Evolutionary conservation across 2,888 invertebrate species (phyloP).

Genomic region (Gymnocheta viridis): DNA sequence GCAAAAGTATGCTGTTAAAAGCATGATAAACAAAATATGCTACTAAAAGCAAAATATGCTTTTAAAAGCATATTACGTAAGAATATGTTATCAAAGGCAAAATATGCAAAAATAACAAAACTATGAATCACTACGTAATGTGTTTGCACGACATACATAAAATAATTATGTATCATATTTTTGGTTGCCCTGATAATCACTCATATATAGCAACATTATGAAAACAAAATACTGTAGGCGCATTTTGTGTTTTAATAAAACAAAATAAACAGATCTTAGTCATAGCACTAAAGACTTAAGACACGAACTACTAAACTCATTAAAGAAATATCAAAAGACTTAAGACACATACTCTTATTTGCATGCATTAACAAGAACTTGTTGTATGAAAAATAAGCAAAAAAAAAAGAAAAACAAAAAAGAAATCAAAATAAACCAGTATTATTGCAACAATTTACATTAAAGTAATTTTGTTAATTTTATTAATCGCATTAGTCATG

Average conservation of each 20-base stretch:
- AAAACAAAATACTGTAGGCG: conserved; percentile 31
- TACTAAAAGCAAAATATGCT: too few relatives aligned
- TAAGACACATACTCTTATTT: conserved; percentile 19
- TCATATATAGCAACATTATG: background rate
- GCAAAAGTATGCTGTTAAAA: too few relatives aligned
- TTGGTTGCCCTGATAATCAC: too few relatives aligned
- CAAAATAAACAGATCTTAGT: conserved; percentile 22
- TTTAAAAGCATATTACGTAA: too few relatives aligned
- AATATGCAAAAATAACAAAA: too few relatives aligned
- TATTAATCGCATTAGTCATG: conserved; percentile 41
- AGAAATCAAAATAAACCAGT: conserved; percentile 28
- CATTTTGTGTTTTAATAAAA: background rate
- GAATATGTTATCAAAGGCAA: too few relatives aligned
- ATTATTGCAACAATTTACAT: conserved; percentile 23
- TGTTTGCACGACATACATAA: too few relatives aligned
- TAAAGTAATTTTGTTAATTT: conserved; percentile 33
- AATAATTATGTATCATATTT: too few relatives aligned
- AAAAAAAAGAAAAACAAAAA: background rate
- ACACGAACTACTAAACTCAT: conserved; percentile 43
- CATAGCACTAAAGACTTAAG: conserved; percentile 32
- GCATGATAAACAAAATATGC: too few relatives aligned
- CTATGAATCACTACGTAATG: too few relatives aligned
- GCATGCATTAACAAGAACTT: conserved; percentile 28
- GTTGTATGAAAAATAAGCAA: conserved; percentile 14
- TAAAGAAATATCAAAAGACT: conserved; percentile 19